These are phyloP conservation scores for Callorhinus ursinus DNA, from an alignment of 2,113 vertebrate genomes.

Conservation along the genomic window DNA sequence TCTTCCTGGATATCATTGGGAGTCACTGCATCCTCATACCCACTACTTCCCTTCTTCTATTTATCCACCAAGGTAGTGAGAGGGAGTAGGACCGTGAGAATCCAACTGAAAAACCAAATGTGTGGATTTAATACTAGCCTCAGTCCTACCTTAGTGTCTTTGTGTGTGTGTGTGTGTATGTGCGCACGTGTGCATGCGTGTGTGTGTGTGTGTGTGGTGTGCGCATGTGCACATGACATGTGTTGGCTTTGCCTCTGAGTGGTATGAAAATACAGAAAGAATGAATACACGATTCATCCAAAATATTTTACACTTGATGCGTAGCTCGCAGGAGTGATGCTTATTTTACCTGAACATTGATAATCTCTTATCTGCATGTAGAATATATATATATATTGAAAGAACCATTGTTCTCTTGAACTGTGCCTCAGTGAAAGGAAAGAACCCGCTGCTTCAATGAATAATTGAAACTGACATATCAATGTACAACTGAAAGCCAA, in stretches of 20 bases:
- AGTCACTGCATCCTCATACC: no score
- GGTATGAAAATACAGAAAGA: neutral
- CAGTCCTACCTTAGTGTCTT: neutral
- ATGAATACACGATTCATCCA: neutral
- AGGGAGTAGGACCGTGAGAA: neutral
- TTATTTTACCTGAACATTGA: neutral
- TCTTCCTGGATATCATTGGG: neutral
- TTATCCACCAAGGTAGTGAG: neutral
- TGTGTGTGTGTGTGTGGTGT: no score
- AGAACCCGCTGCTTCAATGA: neutral
- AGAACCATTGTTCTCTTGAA: neutral
- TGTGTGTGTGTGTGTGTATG: neutral
- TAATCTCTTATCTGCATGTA: neutral
- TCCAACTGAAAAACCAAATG: neutral
- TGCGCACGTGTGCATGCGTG: neutral
- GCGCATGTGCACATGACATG: neutral
- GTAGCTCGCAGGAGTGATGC: neutral
- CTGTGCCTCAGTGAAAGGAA: neutral
- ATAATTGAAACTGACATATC: neutral
- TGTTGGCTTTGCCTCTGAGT: neutral
- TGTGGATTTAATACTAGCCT: neutral
- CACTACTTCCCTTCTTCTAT: no score
- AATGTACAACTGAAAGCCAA: neutral
- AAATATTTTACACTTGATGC: neutral
- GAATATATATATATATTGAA: neutral